Conservation (phyloP, 2,797 vertebrate species). For the Falco berigora region DNA sequence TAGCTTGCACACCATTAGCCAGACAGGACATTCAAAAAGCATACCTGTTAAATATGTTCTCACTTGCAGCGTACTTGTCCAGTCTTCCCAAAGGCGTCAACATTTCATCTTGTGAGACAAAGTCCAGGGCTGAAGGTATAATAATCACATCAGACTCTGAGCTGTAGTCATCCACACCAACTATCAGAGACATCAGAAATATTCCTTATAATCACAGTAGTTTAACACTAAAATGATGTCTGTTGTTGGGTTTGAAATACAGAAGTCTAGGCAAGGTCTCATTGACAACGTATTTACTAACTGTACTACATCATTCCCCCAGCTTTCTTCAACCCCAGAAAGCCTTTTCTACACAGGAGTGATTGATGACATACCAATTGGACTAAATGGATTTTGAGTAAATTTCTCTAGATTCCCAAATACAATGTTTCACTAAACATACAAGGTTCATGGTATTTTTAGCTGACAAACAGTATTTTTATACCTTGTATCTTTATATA, state of each 20-base stretch:
- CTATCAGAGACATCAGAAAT: conserved; percentile 86
- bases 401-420: not conserved
- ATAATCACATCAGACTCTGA: conserved; percentile 90
- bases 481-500: not conserved
- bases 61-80: conserved; percentile 89
- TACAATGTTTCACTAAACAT: not conserved
- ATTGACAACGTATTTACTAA: not conserved
- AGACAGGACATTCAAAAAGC: not conserved
- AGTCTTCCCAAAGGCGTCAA: conserved; percentile 87
- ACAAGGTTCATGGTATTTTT: not conserved
- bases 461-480: not conserved
- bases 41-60: conserved; percentile 90
- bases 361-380: not conserved
- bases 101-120: conserved; percentile 92
- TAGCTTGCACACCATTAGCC: not conserved
- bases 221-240: conserved; percentile 56
- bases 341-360: not conserved
- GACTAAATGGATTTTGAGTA: not conserved
- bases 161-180: conserved; percentile 90
- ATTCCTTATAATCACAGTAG: conserved; percentile 73
- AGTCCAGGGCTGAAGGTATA: conserved; percentile 91
- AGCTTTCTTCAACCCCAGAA: not conserved
- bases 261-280: not conserved
- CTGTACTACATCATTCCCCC: not conserved
- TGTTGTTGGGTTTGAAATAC: conserved; percentile 27